Base-by-base conservation (phyloP, 2,113 vertebrate genomes). In the Leucopsar rothschildi region DNA sequence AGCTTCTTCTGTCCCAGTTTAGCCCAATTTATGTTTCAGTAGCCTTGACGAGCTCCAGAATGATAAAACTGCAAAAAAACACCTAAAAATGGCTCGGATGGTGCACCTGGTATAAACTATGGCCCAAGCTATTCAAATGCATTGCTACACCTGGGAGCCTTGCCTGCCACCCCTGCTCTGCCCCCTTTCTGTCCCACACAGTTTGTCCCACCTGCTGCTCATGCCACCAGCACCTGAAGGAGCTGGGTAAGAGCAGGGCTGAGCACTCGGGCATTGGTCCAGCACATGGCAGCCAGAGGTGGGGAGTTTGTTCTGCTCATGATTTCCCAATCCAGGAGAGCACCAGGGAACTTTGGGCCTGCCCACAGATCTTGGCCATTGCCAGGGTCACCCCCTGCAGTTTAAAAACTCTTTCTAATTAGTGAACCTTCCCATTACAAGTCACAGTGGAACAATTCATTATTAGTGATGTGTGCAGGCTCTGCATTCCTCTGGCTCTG, bases 311-410 rank as follows among this genome's bases (percentile, higher is more conserved):
- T 37, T 86, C 70, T 86, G 50, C 35, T 79, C 60, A 4, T 4
- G 47, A 75, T 93, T 92, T 92, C 88, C 63, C 86, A 86, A 45
- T 25, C 72, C 75, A 82, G 39, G 80, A 94, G 92, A 88, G 76
- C 88, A 90, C 61, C 56, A 37, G 72, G 66, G 71, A 90, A 33
- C 0, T 0, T 12, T 20, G 44, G 49, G 25, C 66, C 29, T 90
- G 82, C 85, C 79, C 79, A 50, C 4, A 33, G 50, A 29, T 25
- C 64, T 45, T 72, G 82, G 66, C n/a, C 68, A 49, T 22, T 55
- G 76, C 82, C 87, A 90, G 85, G 25, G 39, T 70, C 90, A 94
- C 50, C 35, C 72, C 56, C 45, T 9, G 24, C 66, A 18, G 35
- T 19, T 66, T 59, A 45, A 93, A 86, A 66, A 7, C 85, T 80